Evolutionary conservation across 1,140 invertebrate genomes (phyloP).

Genomic region (Caenorhabditis inopinata): DNA sequence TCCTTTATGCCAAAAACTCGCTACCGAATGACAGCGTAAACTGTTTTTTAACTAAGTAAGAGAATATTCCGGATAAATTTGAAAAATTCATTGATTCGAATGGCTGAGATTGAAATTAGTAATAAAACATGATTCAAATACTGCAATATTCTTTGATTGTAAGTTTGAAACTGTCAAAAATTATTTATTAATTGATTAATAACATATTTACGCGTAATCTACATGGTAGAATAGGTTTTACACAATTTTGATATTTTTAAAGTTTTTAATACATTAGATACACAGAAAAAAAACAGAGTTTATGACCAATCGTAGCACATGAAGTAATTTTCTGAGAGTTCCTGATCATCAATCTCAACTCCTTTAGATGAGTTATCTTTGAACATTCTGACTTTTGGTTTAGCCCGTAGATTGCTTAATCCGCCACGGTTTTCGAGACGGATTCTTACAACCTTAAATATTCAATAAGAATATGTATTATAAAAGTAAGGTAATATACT

Average conservation of each 20-base stretch:
- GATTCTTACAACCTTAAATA: background rate
- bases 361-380: slow-evolving; percentile 6
- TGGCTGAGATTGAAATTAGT: too few relatives aligned
- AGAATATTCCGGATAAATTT: too few relatives aligned
- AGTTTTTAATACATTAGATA: background rate
- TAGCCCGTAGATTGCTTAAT: background rate
- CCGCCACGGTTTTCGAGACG: background rate
- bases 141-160: too few relatives aligned
- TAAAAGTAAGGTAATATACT: background rate
- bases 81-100: too few relatives aligned
- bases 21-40: too few relatives aligned
- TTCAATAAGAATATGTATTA: background rate
- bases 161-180: too few relatives aligned
- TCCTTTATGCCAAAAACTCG: too few relatives aligned
- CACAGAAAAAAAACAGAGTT: background rate
- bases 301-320: slow-evolving; percentile 31
- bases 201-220: background rate
- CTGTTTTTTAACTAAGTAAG: too few relatives aligned
- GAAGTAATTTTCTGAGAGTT: slow-evolving; percentile 8
- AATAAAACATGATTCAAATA: too few relatives aligned
- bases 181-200: too few relatives aligned
- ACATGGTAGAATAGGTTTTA: background rate
- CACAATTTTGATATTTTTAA: background rate
- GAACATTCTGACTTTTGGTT: slow-evolving; percentile 2
- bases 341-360: slow-evolving; percentile 12